These are phyloP conservation scores for Drosophila falleni DNA, from an alignment of 2,888 invertebrate genomes.

Conservation along the genomic window DNA sequence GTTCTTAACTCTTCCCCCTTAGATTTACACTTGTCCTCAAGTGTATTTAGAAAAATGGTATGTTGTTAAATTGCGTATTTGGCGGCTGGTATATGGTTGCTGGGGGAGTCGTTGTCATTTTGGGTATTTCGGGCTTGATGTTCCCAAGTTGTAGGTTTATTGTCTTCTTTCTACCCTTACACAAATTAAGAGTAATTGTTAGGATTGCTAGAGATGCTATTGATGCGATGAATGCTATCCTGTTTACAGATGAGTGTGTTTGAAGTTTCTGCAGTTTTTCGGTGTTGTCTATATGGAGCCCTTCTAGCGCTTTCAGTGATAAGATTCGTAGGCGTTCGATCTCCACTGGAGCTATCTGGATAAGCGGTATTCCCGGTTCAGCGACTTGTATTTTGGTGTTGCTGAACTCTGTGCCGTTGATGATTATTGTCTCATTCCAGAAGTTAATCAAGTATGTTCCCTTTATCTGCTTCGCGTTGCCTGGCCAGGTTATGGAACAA, in stretches of 20 bases:
- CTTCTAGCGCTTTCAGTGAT: too few relatives aligned
- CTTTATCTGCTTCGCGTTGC: too few relatives aligned
- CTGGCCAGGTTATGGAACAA: too few relatives aligned
- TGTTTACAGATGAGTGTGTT: conserved; percentile 1
- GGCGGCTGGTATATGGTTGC: background rate
- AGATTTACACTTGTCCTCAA: conserved; percentile 3
- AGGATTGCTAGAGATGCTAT: conserved; percentile 2
- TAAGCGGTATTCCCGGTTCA: conserved; percentile 2
- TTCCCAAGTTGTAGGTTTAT: conserved; percentile 1
- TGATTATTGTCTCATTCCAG: too few relatives aligned
- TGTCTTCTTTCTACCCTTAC: conserved; percentile 4
- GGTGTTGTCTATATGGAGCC: too few relatives aligned
- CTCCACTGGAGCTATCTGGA: background rate
- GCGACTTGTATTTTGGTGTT: background rate
- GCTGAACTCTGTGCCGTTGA: conserved; percentile 6
- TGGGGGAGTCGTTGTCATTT: background rate
- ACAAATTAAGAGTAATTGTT: background rate
- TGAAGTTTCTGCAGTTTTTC: too few relatives aligned
- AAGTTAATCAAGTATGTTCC: too few relatives aligned
- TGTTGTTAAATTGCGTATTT: background rate
- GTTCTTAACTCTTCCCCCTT: background rate
- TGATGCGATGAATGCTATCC: conserved; percentile 1
- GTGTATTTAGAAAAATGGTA: background rate
- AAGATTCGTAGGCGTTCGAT: background rate
- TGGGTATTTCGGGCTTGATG: conserved; percentile 1